Evolutionary conservation across 2,888 invertebrate species (phyloP).

Genomic region (Scelioninae gen. 1): DNA sequence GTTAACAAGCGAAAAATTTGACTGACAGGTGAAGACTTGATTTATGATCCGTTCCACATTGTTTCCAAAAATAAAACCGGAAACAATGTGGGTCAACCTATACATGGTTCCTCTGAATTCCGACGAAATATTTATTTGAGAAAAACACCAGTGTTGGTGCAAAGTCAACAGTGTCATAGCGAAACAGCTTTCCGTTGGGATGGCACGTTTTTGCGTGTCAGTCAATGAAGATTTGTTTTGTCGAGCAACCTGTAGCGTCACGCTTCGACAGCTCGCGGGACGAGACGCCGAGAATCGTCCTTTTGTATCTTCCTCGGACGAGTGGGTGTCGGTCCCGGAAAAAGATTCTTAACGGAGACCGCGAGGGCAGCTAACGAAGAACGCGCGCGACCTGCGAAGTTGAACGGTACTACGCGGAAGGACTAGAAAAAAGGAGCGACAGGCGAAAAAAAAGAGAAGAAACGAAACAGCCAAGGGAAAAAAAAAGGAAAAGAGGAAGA

Average conservation of each 20-base stretch:
- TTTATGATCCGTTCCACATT: too few species aligned
- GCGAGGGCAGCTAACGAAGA: constrained; percentile 62
- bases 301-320: constrained; percentile 58
- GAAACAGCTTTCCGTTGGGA: constrained; percentile 45
- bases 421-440: constrained; percentile 29
- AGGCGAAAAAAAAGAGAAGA: constrained; percentile 1
- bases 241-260: constrained; percentile 55
- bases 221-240: constrained; percentile 57
- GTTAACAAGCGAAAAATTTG: too few species aligned
- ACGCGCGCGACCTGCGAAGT: constrained; percentile 53
- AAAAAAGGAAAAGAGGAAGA: constrained; percentile 25
- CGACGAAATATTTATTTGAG: not conserved
- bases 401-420: constrained; percentile 65
- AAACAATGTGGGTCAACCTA: constrained; percentile 1
- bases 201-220: constrained; percentile 46
- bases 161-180: constrained; percentile 31
- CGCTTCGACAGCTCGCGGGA: constrained; percentile 53
- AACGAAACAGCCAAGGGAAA: constrained; percentile 23
- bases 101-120: not conserved
- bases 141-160: not conserved
- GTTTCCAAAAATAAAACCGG: too few species aligned
- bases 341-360: constrained; percentile 54
- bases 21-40: too few species aligned
- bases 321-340: constrained; percentile 63
- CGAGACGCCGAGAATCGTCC: constrained; percentile 23